Conservation (phyloP, 2,888 invertebrate genomes). For the Eupelmus urozonus region DNA sequence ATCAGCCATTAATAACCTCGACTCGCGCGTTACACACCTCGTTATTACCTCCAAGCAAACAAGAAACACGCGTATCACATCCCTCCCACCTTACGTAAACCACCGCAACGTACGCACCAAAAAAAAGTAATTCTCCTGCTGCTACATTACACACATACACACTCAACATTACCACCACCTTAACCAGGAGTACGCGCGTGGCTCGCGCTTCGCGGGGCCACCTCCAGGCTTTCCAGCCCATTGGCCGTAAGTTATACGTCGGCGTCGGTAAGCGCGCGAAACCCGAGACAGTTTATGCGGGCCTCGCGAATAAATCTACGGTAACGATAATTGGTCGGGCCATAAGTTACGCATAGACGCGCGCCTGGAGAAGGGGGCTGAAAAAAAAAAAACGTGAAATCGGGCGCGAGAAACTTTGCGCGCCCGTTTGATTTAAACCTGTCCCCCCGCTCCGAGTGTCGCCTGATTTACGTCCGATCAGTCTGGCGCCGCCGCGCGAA, state of each 20-base stretch:
- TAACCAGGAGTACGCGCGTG: background rate
- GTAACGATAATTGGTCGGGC: conserved; percentile 61
- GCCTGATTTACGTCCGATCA: conserved; percentile 56
- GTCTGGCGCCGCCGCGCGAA: conserved; percentile 49
- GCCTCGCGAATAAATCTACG: conserved; percentile 58
- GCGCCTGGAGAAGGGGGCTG: background rate
- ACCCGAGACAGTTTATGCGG: conserved; percentile 54
- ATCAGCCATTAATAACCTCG: conserved; percentile 16
- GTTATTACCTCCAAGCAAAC: background rate
- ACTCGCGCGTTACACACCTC: background rate
- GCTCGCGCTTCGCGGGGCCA: background rate
- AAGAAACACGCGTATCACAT: background rate
- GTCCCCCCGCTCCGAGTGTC: conserved; percentile 42
- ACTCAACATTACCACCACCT: background rate
- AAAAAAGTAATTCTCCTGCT: no score
- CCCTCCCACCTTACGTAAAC: background rate
- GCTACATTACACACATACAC: background rate
- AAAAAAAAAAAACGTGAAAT: background rate
- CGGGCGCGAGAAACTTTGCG: conserved; percentile 49
- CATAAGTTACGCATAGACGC: conserved; percentile 58
- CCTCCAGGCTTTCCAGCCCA: conserved; percentile 45
- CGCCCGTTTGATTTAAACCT: conserved; percentile 52
- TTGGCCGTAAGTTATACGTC: conserved; percentile 42
- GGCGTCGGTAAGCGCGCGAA: conserved; percentile 11
- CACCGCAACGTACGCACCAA: background rate